Evolutionary conservation across 2,113 vertebrate genomes (phyloP).

Genomic region (Indicator maculatus): DNA sequence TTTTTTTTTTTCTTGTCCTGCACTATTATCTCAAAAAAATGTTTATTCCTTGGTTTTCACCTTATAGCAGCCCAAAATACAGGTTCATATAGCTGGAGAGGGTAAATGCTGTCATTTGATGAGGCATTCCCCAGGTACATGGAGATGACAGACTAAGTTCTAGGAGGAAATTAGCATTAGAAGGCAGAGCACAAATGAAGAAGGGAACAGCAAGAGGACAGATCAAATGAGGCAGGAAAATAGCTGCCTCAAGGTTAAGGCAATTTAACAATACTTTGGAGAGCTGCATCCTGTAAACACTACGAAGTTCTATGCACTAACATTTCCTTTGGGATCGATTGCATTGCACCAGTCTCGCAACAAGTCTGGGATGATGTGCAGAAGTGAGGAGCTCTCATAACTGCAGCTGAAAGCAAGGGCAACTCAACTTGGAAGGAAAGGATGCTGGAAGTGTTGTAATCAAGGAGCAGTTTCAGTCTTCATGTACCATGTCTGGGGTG

Average conservation of each 20-base stretch:
- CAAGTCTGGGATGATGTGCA: background rate
- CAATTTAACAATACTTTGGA: background rate
- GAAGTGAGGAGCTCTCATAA: background rate
- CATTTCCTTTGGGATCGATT: background rate
- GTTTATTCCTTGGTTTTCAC: background rate
- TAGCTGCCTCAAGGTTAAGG: background rate
- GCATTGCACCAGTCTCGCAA: background rate
- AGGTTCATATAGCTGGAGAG: accelerated
- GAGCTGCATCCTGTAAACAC: background rate
- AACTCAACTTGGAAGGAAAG: background rate
- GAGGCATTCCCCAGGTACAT: background rate
- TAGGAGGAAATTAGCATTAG: background rate
- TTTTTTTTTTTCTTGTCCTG: background rate
- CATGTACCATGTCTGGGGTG: background rate
- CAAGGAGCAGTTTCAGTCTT: background rate
- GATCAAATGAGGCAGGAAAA: background rate
- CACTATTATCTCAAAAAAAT: background rate
- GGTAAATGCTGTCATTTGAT: background rate
- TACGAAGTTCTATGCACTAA: background rate
- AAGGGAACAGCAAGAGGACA: background rate
- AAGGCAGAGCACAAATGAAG: background rate
- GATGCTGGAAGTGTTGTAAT: background rate
- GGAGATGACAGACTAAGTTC: background rate
- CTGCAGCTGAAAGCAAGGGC: background rate
- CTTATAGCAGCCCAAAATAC: background rate